Percentiles rank a stretch among this genome's conserved stretches.
phyloP scores from a whole-genome alignment of 2,888 invertebrate species.

The Muscina levida region DNA sequence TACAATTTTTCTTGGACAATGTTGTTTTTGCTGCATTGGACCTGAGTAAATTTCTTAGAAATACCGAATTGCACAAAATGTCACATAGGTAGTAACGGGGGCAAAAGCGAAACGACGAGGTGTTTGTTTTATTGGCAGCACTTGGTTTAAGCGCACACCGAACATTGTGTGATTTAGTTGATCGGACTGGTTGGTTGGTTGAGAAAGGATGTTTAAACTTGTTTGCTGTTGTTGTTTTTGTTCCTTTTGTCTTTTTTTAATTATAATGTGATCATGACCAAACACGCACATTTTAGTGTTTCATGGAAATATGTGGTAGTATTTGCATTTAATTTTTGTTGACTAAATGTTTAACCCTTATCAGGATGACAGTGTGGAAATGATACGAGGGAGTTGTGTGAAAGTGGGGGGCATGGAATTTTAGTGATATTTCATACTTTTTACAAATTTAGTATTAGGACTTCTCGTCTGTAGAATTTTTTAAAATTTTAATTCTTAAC shows the following conservation, averaged over 20 bases:
- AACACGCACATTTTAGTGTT: constrained; percentile 54
- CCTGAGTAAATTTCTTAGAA: constrained; percentile 44
- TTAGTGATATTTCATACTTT: too few species aligned
- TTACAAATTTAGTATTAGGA: too few species aligned
- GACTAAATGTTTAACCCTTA: constrained; percentile 34
- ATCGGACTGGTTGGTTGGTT: not conserved
- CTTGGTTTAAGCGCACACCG: not conserved
- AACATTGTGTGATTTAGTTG: constrained; percentile 1
- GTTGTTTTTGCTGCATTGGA: not conserved
- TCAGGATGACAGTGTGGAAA: too few species aligned
- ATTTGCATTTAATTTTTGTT: constrained; percentile 10
- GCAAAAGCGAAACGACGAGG: constrained; percentile 20
- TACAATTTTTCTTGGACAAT: constrained; percentile 45
- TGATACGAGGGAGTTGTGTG: too few species aligned
- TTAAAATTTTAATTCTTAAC: too few species aligned
- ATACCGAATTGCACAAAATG: constrained; percentile 42
- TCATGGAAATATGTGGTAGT: constrained; percentile 35
- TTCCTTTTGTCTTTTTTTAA: constrained; percentile 36
- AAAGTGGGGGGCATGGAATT: too few species aligned
- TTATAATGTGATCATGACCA: constrained; percentile 54
- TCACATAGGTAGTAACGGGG: constrained; percentile 42
- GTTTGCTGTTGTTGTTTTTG: constrained; percentile 26
- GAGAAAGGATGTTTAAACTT: constrained; percentile 32
- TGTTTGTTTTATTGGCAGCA: not conserved
- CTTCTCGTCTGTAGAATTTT: too few species aligned